phyloP scores from a whole-genome alignment of 2,888 invertebrate genomes.

The Nysson spinosus region DNA sequence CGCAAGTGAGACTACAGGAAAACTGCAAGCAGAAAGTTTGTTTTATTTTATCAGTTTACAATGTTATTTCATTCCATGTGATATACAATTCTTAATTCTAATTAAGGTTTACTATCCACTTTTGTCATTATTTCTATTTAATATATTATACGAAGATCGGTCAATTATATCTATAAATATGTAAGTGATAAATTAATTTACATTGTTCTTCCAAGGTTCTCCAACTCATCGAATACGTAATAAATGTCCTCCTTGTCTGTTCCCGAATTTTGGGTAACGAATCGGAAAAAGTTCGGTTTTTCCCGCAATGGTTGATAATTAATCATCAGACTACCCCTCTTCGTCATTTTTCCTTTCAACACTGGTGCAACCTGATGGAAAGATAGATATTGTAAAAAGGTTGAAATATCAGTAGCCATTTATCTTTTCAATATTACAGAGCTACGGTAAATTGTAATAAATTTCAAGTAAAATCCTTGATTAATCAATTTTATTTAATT shows the following conservation, averaged over 20 bases:
- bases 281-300: conserved; percentile 83
- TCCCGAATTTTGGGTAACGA: conserved; percentile 82
- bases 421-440: no score
- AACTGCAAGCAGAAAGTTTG: no score
- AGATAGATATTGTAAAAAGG: neutral
- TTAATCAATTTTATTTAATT: no score
- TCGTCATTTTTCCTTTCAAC: conserved; percentile 83
- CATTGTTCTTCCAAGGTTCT: conserved; percentile 78
- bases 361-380: conserved; percentile 81
- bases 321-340: conserved; percentile 82
- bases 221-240: conserved; percentile 82
- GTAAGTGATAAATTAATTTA: conserved; percentile 5
- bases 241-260: conserved; percentile 80
- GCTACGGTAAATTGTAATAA: no score
- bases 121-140: neutral
- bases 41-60: no score
- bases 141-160: no score
- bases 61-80: no score
- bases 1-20: no score
- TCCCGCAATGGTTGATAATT: conserved; percentile 83
- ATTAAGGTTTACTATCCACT: no score
- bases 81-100: no score
- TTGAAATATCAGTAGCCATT: neutral
- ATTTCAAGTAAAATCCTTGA: no score
- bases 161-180: neutral